Evolutionary conservation across 2,113 vertebrate species (phyloP).

Genomic region (Pygoscelis antarcticus): DNA sequence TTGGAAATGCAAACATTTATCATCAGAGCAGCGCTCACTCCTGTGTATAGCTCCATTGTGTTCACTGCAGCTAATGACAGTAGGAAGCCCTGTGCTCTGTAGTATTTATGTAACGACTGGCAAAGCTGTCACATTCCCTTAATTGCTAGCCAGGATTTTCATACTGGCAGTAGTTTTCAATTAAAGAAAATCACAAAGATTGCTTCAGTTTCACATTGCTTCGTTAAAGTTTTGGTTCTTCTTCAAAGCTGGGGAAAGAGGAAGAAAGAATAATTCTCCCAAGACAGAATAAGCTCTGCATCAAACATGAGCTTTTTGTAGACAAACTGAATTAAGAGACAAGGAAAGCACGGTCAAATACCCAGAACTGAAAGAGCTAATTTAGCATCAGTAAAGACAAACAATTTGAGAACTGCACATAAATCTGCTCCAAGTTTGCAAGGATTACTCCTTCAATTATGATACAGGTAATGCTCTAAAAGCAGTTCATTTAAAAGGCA

Average conservation of each 20-base stretch:
- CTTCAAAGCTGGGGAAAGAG: not conserved
- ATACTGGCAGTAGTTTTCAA: not conserved
- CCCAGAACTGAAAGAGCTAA: not conserved
- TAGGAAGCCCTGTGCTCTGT: not conserved
- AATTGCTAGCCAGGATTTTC: constrained; percentile 1
- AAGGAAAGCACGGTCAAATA: not conserved
- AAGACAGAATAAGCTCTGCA: not conserved
- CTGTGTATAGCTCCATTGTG: constrained; percentile 22
- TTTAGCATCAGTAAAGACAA: not conserved
- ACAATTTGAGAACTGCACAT: not conserved
- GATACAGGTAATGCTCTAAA: not conserved
- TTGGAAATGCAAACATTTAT: constrained; percentile 56
- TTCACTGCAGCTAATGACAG: not conserved
- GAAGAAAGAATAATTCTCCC: not conserved
- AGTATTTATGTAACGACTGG: constrained; percentile 26
- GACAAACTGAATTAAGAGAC: not conserved
- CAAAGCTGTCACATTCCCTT: constrained; percentile 39
- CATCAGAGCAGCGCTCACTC: not conserved
- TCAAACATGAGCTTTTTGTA: not conserved
- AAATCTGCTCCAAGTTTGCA: not conserved
- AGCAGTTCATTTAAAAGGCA: not conserved
- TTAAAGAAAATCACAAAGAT: not conserved
- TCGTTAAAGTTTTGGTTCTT: not conserved
- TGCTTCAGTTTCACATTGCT: not conserved
- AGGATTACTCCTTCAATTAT: not conserved